Conservation (phyloP, 2,797 vertebrate species). For the Sparus aurata region DNA sequence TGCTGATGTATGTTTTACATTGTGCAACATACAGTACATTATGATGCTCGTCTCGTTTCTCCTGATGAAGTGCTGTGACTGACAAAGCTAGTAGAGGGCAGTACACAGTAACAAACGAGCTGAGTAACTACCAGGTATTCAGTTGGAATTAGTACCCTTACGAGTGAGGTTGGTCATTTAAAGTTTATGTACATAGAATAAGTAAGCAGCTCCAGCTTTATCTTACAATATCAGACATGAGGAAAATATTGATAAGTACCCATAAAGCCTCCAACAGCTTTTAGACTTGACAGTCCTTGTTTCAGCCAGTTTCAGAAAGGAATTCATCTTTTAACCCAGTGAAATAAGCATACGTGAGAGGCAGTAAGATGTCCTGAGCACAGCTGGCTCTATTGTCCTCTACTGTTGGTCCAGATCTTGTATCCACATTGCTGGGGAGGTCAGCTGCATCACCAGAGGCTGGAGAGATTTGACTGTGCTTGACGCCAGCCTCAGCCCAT, state of each 20-base stretch:
- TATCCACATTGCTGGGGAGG: conserved; percentile 20
- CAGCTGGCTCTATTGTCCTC: conserved; percentile 17
- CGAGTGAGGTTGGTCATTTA: neutral
- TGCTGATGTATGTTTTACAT: conserved; percentile 1
- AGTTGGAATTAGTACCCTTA: neutral
- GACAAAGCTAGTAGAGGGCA: neutral
- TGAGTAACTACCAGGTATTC: neutral
- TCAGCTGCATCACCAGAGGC: conserved; percentile 12
- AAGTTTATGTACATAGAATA: neutral
- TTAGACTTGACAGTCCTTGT: neutral
- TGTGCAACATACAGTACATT: neutral
- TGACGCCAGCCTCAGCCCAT: conserved; percentile 41
- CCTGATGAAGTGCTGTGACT: neutral
- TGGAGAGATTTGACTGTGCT: conserved; percentile 19
- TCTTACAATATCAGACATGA: neutral
- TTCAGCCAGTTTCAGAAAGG: neutral
- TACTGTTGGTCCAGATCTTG: conserved; percentile 7
- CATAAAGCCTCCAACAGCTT: neutral
- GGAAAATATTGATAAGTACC: neutral
- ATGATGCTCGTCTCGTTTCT: too few relatives aligned
- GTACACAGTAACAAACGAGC: neutral
- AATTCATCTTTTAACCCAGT: neutral
- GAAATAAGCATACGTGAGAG: neutral
- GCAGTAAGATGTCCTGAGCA: conserved; percentile 6
- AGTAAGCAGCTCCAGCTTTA: neutral